These are phyloP conservation scores for Dendrocincla tyrannina DNA, from an alignment of 2,797 vertebrate genomes.

Conservation along the genomic window DNA sequence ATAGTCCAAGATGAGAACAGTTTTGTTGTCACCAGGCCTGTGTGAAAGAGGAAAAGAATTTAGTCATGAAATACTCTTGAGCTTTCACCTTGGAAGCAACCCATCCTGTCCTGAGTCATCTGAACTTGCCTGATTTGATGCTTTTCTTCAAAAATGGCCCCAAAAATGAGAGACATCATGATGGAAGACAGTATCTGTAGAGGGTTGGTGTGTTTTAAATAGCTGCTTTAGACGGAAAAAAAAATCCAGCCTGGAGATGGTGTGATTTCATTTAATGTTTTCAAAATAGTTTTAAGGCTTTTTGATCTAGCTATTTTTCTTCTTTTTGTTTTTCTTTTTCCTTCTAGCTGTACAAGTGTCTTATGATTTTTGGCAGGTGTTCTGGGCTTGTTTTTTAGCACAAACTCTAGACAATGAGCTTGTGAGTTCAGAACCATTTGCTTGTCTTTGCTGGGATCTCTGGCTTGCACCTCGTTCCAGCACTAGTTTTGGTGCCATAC, in stretches of 20 bases:
- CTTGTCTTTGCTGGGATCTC: constrained; percentile 57
- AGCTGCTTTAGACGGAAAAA: not conserved
- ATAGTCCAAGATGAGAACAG: not conserved
- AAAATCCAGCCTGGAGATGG: not conserved
- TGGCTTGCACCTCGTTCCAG: constrained; percentile 35
- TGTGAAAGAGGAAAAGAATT: constrained; percentile 5
- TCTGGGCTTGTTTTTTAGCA: constrained; percentile 13
- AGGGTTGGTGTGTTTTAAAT: not conserved
- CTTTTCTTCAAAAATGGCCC: not conserved
- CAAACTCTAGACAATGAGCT: not conserved
- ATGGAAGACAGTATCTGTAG: not conserved
- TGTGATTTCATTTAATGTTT: not conserved
- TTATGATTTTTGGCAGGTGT: constrained; percentile 33
- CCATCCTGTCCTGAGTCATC: not conserved
- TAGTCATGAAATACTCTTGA: not conserved
- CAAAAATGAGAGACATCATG: not conserved
- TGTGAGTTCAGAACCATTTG: constrained; percentile 26
- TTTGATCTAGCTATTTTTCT: not conserved
- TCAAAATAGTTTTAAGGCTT: not conserved
- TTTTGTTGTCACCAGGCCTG: not conserved
- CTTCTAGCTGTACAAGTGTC: not conserved
- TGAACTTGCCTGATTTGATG: not conserved
- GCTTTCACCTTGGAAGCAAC: not conserved
- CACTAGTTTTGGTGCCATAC: constrained; percentile 20
- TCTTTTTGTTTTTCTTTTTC: not conserved